Base-by-base conservation (phyloP, 2,888 invertebrate genomes). In the Rhyacophila evoluta region DNA sequence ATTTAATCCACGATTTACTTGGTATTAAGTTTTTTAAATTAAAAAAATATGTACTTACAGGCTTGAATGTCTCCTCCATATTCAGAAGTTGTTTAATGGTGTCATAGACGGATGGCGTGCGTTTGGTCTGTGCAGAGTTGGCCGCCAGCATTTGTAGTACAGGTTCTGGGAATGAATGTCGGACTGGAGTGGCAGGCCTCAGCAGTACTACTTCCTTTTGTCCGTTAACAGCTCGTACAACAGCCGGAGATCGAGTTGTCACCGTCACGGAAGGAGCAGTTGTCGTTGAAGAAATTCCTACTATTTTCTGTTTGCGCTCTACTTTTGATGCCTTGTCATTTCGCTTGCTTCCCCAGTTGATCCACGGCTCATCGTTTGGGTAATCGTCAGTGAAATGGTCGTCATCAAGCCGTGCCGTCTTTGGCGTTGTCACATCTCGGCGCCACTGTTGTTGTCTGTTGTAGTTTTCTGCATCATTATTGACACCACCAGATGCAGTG, bases 171-270 rank as follows among this genome's bases (percentile, higher is more conserved):
- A 91, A 91, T 38, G 90, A 88, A 83, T 88, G 88, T 77, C 89
- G 85, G 0, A 88, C 87, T 55, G 91, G 91, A 28, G 91, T 89
- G 2, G 91, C 89, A 3, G 93, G 93, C 81, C 92, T 87, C 78
- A 92, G 90, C 84, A 93, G 86, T 10, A 92, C 91, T 71, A 92
- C 89, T 85, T 94, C 93, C 83, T 93, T 92, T 84, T 94, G 92
- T 0, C 93, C 93, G 25, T 83, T 83, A 5, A 39, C 36, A 84
- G 83, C 25, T 81, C 79, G 27, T 85, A 25, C 55, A 55, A 55
- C 19, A 6, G 19, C 55, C 19, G 55, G 79, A 11, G 83, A 81
- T 1, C 86, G 55, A 19, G 55, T 55, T 8, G 55, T 55, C 10
- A 19, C 85, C n/a, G 83, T 85, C 8, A 86, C 83, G 27, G 85